These are phyloP conservation scores for Spheniscus mendiculus DNA, from an alignment of 2,113 vertebrate species.

Conservation along the genomic window DNA sequence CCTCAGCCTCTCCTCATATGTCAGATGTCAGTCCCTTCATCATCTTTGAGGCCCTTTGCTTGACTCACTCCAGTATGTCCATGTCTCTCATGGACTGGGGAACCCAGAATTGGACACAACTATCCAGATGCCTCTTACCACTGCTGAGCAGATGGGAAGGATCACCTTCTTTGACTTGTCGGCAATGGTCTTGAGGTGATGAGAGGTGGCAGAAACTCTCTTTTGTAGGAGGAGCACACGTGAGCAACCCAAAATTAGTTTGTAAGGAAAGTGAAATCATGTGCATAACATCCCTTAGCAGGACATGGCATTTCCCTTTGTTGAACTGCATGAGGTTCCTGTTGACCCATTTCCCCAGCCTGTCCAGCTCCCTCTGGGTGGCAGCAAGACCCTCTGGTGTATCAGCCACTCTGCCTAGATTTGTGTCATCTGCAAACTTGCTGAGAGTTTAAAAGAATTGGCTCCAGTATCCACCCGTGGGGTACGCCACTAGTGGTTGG, in stretches of 20 bases:
- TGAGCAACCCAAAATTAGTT: background rate
- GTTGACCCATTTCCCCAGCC: background rate
- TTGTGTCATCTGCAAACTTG: background rate
- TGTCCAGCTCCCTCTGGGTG: background rate
- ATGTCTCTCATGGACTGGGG: background rate
- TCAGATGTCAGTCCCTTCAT: background rate
- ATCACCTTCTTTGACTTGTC: background rate
- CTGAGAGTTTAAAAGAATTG: background rate
- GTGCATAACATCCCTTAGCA: background rate
- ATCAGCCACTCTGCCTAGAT: accelerated
- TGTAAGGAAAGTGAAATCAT: background rate
- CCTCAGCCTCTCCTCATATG: background rate
- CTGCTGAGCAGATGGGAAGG: background rate
- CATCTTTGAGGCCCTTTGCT: too few species aligned
- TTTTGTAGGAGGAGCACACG: background rate
- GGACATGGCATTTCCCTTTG: background rate
- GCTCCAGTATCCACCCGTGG: too few species aligned
- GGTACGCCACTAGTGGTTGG: background rate
- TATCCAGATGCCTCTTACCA: background rate
- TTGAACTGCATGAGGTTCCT: too few species aligned
- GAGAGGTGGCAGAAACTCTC: background rate
- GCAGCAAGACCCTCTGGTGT: background rate
- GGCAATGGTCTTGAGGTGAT: background rate
- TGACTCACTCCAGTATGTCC: too few species aligned
- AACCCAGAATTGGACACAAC: background rate